Evolutionary conservation across 2,888 invertebrate species (phyloP).

Genomic region (Agriopis marginaria): DNA sequence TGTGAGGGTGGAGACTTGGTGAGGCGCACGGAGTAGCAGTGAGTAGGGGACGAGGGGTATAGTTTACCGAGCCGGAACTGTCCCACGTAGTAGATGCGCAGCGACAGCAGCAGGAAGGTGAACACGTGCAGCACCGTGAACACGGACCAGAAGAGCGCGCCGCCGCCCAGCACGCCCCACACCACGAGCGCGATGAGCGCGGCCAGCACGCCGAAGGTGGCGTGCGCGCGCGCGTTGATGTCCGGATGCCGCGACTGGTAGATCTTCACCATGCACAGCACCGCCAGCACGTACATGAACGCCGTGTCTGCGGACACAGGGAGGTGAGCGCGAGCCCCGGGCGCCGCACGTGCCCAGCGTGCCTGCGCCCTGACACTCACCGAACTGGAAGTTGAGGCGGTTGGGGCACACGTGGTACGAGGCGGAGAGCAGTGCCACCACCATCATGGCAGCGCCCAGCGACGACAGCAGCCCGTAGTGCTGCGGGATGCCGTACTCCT

Average conservation of each 20-base stretch:
- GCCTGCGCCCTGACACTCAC: constrained; percentile 69
- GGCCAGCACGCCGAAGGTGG: constrained; percentile 92
- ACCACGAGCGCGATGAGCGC: constrained; percentile 90
- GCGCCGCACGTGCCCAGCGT: not conserved
- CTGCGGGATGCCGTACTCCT: constrained; percentile 92
- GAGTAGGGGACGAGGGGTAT: not conserved
- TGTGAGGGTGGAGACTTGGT: no score
- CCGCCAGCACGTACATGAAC: constrained; percentile 97
- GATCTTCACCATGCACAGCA: constrained; percentile 94
- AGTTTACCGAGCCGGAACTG: constrained; percentile 89
- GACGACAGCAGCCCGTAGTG: constrained; percentile 95
- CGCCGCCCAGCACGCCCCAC: constrained; percentile 90
- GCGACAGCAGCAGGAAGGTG: constrained; percentile 89
- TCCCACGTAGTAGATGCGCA: constrained; percentile 92
- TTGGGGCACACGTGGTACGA: constrained; percentile 97
- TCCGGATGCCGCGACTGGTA: constrained; percentile 96
- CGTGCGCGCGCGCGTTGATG: constrained; percentile 94
- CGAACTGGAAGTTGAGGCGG: constrained; percentile 96
- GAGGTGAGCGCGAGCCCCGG: not conserved
- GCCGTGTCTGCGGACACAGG: constrained; percentile 90
- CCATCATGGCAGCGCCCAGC: constrained; percentile 93
- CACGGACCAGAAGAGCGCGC: constrained; percentile 90
- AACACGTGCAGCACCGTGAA: constrained; percentile 91
- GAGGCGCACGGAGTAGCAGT: not conserved
- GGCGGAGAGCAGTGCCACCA: constrained; percentile 95